Evolutionary conservation across 2,797 vertebrate species (phyloP).

Genomic region (Astyanax mexicanus): DNA sequence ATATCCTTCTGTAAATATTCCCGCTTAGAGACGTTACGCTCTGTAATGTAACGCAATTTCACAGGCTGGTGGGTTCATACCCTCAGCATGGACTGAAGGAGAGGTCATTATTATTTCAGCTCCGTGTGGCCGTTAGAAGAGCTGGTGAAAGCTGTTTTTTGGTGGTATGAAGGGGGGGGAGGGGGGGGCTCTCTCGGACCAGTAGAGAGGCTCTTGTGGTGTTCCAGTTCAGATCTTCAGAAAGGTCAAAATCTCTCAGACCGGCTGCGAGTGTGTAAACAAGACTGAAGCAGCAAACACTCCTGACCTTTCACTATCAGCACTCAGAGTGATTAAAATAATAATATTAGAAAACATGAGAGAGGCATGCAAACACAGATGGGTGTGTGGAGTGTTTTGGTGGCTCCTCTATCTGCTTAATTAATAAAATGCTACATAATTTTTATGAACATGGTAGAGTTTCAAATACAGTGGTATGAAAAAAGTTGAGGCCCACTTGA

Average conservation of each 20-base stretch:
- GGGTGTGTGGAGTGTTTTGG: background rate
- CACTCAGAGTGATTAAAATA: conserved; percentile 26
- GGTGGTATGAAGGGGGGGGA: too few species aligned
- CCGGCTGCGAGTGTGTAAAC: conserved; percentile 62
- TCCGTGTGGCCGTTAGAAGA: conserved; percentile 32
- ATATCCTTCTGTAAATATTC: background rate
- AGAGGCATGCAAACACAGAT: background rate
- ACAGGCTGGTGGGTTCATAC: conserved; percentile 76
- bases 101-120: conserved; percentile 49
- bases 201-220: conserved; percentile 28
- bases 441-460: too few species aligned
- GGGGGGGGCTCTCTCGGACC: conserved; percentile 50
- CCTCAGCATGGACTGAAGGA: conserved; percentile 13
- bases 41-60: conserved; percentile 70
- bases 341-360: conserved; percentile 15
- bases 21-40: background rate
- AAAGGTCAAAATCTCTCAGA: conserved; percentile 56
- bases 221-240: conserved; percentile 46
- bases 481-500: too few species aligned
- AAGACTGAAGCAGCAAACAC: conserved; percentile 51
- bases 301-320: conserved; percentile 57
- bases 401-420: background rate
- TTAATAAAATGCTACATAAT: background rate
- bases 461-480: too few species aligned
- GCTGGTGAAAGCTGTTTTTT: background rate